These are phyloP conservation scores for Stomatorhinus walkeri DNA, from an alignment of 2,797 vertebrate genomes.

Conservation along the genomic window DNA sequence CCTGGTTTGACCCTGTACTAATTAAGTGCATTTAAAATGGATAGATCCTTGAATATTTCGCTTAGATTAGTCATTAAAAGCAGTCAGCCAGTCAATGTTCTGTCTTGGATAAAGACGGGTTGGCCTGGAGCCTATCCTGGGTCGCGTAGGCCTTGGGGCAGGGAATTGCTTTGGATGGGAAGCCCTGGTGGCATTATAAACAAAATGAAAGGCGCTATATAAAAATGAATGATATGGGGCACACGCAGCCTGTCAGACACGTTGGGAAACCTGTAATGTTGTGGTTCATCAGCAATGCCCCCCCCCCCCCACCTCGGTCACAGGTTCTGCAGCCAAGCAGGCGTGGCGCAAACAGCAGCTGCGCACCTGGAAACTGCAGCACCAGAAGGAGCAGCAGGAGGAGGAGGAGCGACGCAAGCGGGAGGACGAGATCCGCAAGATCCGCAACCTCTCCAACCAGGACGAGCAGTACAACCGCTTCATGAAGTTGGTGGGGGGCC, in stretches of 20 bases:
- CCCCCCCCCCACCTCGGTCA: neutral
- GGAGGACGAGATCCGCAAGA: constrained; percentile 90
- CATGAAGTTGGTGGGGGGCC: constrained; percentile 92
- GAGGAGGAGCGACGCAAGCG: constrained; percentile 87
- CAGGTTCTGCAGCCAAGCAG: constrained; percentile 68
- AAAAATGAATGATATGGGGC: neutral
- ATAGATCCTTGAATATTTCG: neutral
- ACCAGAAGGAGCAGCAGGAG: constrained; percentile 69
- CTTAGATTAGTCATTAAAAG: neutral
- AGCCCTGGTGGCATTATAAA: neutral
- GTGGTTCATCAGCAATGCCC: neutral
- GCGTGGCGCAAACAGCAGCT: constrained; percentile 78
- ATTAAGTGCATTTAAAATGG: neutral
- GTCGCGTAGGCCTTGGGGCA: neutral
- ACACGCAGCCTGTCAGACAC: neutral
- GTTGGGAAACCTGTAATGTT: neutral
- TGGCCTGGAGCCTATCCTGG: neutral
- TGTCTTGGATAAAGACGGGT: neutral
- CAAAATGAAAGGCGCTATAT: neutral
- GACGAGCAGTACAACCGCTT: constrained; percentile 98
- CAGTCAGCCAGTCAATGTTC: neutral
- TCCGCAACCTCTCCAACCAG: constrained; percentile 91
- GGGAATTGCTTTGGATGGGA: neutral
- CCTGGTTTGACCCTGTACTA: neutral
- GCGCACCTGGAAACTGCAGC: constrained; percentile 80